These are phyloP conservation scores for Brenthis daphne DNA, from an alignment of 2,888 invertebrate genomes.

Conservation along the genomic window DNA sequence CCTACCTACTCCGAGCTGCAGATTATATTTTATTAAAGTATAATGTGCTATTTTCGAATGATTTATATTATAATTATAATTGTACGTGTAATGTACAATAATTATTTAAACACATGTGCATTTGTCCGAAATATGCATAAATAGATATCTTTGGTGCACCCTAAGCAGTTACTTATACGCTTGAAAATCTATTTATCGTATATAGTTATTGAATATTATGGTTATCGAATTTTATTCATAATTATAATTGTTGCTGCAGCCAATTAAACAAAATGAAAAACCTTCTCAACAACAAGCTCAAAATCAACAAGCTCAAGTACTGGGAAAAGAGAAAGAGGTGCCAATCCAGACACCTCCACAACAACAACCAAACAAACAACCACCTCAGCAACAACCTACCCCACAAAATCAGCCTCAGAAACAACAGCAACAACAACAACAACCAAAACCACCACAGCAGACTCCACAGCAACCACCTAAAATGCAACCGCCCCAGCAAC, in stretches of 20 bases:
- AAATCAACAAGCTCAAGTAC: conserved; percentile 19
- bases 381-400: conserved; percentile 31
- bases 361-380: neutral
- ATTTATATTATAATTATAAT: too few relatives aligned
- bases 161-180: too few relatives aligned
- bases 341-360: conserved; percentile 30
- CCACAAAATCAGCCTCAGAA: conserved; percentile 34
- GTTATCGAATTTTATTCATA: too few relatives aligned
- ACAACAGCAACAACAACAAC: conserved; percentile 39
- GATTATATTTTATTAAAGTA: too few relatives aligned
- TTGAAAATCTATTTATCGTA: too few relatives aligned
- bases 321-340: conserved; percentile 37
- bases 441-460: conserved; percentile 38
- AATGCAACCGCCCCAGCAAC: conserved; percentile 30
- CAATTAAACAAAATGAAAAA: conserved; percentile 35
- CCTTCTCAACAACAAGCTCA: conserved; percentile 25
- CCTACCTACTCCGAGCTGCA: too few relatives aligned
- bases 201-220: too few relatives aligned
- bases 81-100: too few relatives aligned
- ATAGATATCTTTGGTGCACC: too few relatives aligned
- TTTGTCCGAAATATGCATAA: too few relatives aligned
- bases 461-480: conserved; percentile 38
- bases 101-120: too few relatives aligned
- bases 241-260: conserved; percentile 11
- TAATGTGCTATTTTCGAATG: too few relatives aligned